phyloP scores from a whole-genome alignment of 2,888 invertebrate genomes.

The Hecatera dysodea region DNA sequence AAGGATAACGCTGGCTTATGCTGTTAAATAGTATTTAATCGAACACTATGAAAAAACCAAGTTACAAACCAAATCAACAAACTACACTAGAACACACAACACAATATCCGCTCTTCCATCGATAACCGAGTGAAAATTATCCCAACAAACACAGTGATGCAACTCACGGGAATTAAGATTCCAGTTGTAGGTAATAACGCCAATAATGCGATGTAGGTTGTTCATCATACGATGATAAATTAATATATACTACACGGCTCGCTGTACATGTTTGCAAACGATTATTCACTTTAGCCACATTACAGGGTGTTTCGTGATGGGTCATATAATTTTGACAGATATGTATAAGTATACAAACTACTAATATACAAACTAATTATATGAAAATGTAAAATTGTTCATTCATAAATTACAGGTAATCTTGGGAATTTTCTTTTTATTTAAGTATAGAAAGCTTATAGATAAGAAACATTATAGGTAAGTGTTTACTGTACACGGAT shows the following conservation, averaged over 20 bases:
- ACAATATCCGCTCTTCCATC: too few species aligned
- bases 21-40: too few species aligned
- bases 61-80: background rate
- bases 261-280: slow-evolving; percentile 18
- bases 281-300: slow-evolving; percentile 20
- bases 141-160: background rate
- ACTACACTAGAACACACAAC: too few species aligned
- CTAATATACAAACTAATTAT: too few species aligned
- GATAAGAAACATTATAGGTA: too few species aligned
- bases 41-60: background rate
- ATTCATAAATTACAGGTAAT: too few species aligned
- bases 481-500: too few species aligned
- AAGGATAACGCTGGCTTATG: too few species aligned
- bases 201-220: background rate
- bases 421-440: too few species aligned
- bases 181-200: background rate
- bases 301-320: slow-evolving; percentile 13
- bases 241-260: background rate
- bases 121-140: background rate
- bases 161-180: background rate
- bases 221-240: slow-evolving; percentile 16
- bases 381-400: too few species aligned
- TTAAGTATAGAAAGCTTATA: too few species aligned
- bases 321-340: slow-evolving; percentile 3
- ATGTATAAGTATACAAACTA: too few species aligned